Base-by-base conservation (phyloP, 1,140 invertebrate species). In the Prorops nasuta region DNA sequence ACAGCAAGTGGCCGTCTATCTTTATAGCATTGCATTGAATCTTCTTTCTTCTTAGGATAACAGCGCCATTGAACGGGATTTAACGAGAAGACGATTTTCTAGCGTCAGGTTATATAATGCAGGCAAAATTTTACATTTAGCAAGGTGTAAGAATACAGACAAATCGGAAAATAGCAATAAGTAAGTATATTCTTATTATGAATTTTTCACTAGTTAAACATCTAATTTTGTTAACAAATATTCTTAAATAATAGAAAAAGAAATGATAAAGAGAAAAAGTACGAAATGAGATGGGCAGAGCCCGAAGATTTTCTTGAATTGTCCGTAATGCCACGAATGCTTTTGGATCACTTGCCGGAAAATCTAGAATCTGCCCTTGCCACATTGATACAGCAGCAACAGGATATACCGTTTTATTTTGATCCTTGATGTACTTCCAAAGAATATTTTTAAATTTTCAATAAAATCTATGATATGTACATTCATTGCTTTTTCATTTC, bases 231-330 rank as follows among this genome's bases (percentile, higher is more conserved):
- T 28, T 53, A 12, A 21, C 10, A 24, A 41, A 2, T 28, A 28
- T 28, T 28, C 24, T n/a, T n/a, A n/a, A n/a, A n/a, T n/a, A 63
- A 44, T 2, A 74, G 66, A 17, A 74, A 71, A 39, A 42, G 60
- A 40, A 63, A 47, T 3, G 60, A 42, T 7, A 71, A 69, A 42
- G 71, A 76, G 0, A 62, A 49, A 10, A 68, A 80, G 44, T 89
- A 80, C 56, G 84, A 88, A 61, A 88, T 90, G 86, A 77, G 86
- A 17, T 90, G 87, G 87, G 84, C 86, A 7, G 78, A 81, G 51
- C 78, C 86, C 1, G 86, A 89, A 69, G 86, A 89, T 67, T 88
- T 90, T 70, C 84, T 84, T 76, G 86, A 89, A 61, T 60, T 90
- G 16, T 77, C 83, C 54, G 84, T 89, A 16, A 88, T 88, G 86